Base-by-base conservation (phyloP, 1,140 invertebrate genomes). In the Lasioglossum baleicum region DNA sequence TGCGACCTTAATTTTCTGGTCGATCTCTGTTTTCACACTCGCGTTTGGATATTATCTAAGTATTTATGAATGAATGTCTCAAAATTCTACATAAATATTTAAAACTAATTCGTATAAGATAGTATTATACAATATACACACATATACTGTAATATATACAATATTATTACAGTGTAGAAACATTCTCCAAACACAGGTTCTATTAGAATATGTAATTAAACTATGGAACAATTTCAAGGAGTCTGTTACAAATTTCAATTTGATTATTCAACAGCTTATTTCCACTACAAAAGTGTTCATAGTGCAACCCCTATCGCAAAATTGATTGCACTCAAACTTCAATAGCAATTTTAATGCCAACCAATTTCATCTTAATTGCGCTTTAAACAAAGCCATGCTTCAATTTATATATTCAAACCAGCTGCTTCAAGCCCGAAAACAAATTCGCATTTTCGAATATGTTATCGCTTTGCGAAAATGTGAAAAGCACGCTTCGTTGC, bases 41-140 rank as follows among this genome's bases (percentile, higher is more conserved):
- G 20, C 73, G 0, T 48, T 58, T 26, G 80, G 66, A 56, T 87
- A 85, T 63, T 82, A 70, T 13, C 71, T 78, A 10, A 65, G 53
- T 58, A 60, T 20, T 26, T 40, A 2, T 15, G 13, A 56, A 1
- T 42, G 17, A 68, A 8, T 2, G 11, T 44, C 7, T 44, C 6
- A 44, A 44, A 10, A 44, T 2, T 44, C 7, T 44, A 8, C 8
- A 10, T 8, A 44, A 10, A 8, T 44, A 42, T 58, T 31, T 0
- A 17, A 17, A 58, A 40, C 26, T 26, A 26, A 26, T 26, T 26
- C 26, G 26, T 26, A 26, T 26, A 26, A 26, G 26, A 26, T 26
- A 26, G 26, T 26, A 26, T 26, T 26, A 26, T 26, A 26, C 26
- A 26, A 26, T 1, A 26, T 26, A 26, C 26, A 26, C 26, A 26